These are phyloP conservation scores for Tenthredo notha DNA, from an alignment of 2,888 invertebrate species.

Conservation along the genomic window DNA sequence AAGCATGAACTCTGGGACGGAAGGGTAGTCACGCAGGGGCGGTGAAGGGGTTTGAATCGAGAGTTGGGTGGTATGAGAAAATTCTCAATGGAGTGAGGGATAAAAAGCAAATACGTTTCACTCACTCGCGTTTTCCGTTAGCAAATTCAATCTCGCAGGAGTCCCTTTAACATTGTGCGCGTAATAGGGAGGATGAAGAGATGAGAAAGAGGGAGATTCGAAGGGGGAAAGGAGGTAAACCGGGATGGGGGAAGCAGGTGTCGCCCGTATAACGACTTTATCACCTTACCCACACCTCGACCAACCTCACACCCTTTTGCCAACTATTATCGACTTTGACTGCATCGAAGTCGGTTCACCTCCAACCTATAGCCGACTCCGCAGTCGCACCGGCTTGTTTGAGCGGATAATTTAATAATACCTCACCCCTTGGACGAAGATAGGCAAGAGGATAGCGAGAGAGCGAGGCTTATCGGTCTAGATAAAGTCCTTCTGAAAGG, in stretches of 20 bases:
- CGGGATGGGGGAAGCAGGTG: slow-evolving; percentile 67
- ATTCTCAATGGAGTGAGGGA: slow-evolving; percentile 74
- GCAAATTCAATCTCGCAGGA: slow-evolving; percentile 77
- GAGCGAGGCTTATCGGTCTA: slow-evolving; percentile 20
- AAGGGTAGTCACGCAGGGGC: slow-evolving; percentile 42
- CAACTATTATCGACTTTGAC: slow-evolving; percentile 73
- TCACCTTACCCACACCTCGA: slow-evolving; percentile 67
- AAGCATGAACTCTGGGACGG: slow-evolving; percentile 51
- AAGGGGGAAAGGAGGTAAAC: slow-evolving; percentile 66
- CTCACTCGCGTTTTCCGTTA: slow-evolving; percentile 77
- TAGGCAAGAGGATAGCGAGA: slow-evolving; percentile 56
- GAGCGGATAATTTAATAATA: slow-evolving; percentile 71
- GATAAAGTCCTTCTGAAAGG: neutral
- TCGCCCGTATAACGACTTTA: slow-evolving; percentile 76
- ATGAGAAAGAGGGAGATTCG: slow-evolving; percentile 47
- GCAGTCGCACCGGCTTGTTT: slow-evolving; percentile 67
- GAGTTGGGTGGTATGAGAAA: slow-evolving; percentile 59
- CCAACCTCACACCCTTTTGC: slow-evolving; percentile 66
- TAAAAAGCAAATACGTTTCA: slow-evolving; percentile 78
- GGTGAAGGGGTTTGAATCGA: slow-evolving; percentile 39
- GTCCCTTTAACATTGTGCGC: slow-evolving; percentile 76
- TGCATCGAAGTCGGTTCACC: slow-evolving; percentile 68
- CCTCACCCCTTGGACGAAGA: slow-evolving; percentile 63
- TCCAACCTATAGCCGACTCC: slow-evolving; percentile 69
- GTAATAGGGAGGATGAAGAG: slow-evolving; percentile 76